Evolutionary conservation across 53 echinoderm and acorn worm species (phyloP).

Genomic region (Paelopatides confundens): DNA sequence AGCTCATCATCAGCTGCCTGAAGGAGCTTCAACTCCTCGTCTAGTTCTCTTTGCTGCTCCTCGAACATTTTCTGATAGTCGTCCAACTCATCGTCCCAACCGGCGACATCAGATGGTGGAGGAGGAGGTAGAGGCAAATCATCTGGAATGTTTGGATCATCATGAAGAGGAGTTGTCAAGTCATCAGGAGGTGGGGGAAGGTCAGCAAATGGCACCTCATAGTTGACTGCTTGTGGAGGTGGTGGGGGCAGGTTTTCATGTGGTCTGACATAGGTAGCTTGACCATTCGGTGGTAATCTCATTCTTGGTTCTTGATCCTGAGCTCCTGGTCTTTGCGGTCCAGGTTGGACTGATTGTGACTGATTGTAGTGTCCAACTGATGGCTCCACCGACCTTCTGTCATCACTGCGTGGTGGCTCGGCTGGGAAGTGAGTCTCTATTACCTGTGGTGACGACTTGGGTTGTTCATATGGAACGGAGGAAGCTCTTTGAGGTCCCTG

Average conservation of each 20-base stretch:
- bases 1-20: slow-evolving; percentile 40
- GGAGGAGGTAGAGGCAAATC: slow-evolving; percentile 76
- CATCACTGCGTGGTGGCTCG: slow-evolving; percentile 41
- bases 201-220: slow-evolving; percentile 50
- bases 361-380: slow-evolving; percentile 1
- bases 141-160: slow-evolving; percentile 17
- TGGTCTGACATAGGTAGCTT: background rate
- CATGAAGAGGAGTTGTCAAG: slow-evolving; percentile 58
- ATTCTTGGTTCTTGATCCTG: slow-evolving; percentile 13
- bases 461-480: background rate
- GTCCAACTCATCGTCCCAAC: slow-evolving; percentile 52
- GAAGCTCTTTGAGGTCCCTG: background rate
- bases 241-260: slow-evolving; percentile 41
- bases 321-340: slow-evolving; percentile 53
- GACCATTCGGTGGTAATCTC: slow-evolving; percentile 21
- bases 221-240: slow-evolving; percentile 46
- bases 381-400: slow-evolving; percentile 9
- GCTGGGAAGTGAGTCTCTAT: slow-evolving; percentile 38
- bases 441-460: background rate
- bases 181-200: slow-evolving; percentile 82
- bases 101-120: slow-evolving; percentile 30
- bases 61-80: slow-evolving; percentile 37
- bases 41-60: slow-evolving; percentile 61
- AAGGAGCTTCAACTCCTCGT: slow-evolving; percentile 38
- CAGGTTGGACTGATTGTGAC: slow-evolving; percentile 53